phyloP scores from a whole-genome alignment of 2,113 vertebrate genomes.

The Microcebus lehilahytsara region DNA sequence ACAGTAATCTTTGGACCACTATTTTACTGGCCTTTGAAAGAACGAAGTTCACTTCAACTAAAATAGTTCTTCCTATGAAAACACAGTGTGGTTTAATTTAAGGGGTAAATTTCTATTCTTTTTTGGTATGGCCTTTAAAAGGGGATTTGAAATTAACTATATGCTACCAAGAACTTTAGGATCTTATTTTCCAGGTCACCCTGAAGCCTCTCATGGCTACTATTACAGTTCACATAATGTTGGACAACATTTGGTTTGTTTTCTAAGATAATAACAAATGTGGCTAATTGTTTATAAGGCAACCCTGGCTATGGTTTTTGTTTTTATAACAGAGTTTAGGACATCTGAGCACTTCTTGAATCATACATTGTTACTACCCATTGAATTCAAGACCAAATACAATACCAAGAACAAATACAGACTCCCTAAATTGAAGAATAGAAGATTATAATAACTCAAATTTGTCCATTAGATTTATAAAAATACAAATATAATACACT shows the following conservation, averaged over 20 bases:
- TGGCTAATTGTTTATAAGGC: constrained; percentile 11
- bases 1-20: constrained; percentile 71
- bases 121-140: constrained; percentile 71
- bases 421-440: constrained; percentile 7
- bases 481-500: neutral
- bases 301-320: constrained; percentile 27
- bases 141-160: constrained; percentile 72
- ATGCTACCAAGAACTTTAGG: constrained; percentile 68
- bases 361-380: neutral
- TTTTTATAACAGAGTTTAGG: constrained; percentile 17
- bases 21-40: constrained; percentile 73
- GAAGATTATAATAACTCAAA: constrained; percentile 5
- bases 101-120: constrained; percentile 72
- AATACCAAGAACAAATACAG: neutral
- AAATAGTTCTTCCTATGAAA: constrained; percentile 70
- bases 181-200: constrained; percentile 37
- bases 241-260: constrained; percentile 25
- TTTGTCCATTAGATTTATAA: constrained; percentile 10
- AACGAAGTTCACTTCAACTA: constrained; percentile 75
- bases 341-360: neutral
- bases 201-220: neutral
- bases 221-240: neutral
- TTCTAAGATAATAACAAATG: constrained; percentile 22
- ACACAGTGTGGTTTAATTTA: constrained; percentile 71
- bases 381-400: constrained; percentile 13